Evolutionary conservation across 2,888 invertebrate species (phyloP), one percentile per base, ranked within the genome.

Genomic region (Phortica magna): DNA sequence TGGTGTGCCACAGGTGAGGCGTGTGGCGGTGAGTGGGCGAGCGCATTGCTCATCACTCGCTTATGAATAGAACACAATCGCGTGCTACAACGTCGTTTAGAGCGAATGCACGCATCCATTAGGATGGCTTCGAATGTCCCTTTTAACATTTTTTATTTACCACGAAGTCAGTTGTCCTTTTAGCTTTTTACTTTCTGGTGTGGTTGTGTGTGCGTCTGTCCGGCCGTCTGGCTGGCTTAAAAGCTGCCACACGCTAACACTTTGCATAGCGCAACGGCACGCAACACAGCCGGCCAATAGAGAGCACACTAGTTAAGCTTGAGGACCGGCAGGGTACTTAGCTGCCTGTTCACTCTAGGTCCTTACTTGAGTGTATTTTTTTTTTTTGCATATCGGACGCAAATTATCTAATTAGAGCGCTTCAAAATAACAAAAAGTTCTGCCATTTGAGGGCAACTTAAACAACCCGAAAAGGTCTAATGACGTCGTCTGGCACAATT

Each of bases 391-490:
- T 65, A 72, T 19, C 68, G 72, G 75, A 83, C 87, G 88, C 86
- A 83, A 88, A 88, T 87, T 88, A 87, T 88, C 88, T 87, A 87
- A 87, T 87, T 87, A 87, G 85, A 82, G 81, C 84, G 81, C 85
- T 88, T 87, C 84, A 82, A 84, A 85, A 88, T 87, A 83, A 87
- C 86, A 87, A 88, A 87, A 87, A 87, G 78, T 87, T 87, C 85
- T 83, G 86, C 88, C 86, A 85, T 87, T 86, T 87, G 84, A 81
- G 87, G 86, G 79, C 83, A 83, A 78, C 85, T 81, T 83, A 81
- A 76, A 82, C 71, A 74, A 74, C 75, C 80, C 67, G 74, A 78
- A 78, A 77, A 76, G 73, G 78, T 31, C 53, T 53, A 19, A 71
- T 41, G 43, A 43, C 43, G 43, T 6, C 43, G 43, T 43, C 43